Evolutionary conservation across 2,113 vertebrate species (phyloP), one percentile per base, ranked within the genome.

Genomic region (Notiomystis cincta): DNA sequence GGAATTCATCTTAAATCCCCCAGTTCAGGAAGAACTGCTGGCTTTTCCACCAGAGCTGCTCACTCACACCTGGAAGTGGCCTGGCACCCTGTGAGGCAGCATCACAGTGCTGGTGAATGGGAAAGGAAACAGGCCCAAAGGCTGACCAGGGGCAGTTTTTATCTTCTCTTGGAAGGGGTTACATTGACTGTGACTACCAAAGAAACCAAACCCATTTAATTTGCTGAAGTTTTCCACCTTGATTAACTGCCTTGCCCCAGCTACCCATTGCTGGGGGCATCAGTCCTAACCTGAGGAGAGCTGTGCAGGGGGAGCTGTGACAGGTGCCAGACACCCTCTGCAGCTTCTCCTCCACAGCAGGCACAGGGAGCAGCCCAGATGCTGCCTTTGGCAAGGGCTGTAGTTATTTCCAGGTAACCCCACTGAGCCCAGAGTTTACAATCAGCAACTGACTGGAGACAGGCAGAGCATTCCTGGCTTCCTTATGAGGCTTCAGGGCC

Each of bases 341-440:
- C 6, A 3, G 89, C 71, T 85, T 80, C 11, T 80, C 11, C 6
- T 2, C 50, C 51, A 23, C 48, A 47, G 82, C 62, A 84, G 50
- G 37, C 0, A 0, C 42, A 38, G 31, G 10, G 47, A 35, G 4
- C 21, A 78, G 60, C 25, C 10, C 0, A 0, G 64, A 35, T 58
- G 35, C 33, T 78, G 90, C 10, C 76, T 82, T 72, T 67, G 86
- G 56, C 51, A 53, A 69, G 64, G 21, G 2, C 73, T 7, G 2
- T 3, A 21, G 19, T n/a, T 92, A 57, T 53, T 87, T 87, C 69
- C 72, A 84, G 56, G 30, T 12, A 56, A 53, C 21, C 57, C 69
- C 72, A 15, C 78, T 64, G 44, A 77, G 60, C 69, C 4, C 3
- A 42, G 66, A 35, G 16, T 23, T 73, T 40, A 18, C 31, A n/a